Evolutionary conservation across 2,113 vertebrate species (phyloP).

Genomic region (Crypturellus undulatus): DNA sequence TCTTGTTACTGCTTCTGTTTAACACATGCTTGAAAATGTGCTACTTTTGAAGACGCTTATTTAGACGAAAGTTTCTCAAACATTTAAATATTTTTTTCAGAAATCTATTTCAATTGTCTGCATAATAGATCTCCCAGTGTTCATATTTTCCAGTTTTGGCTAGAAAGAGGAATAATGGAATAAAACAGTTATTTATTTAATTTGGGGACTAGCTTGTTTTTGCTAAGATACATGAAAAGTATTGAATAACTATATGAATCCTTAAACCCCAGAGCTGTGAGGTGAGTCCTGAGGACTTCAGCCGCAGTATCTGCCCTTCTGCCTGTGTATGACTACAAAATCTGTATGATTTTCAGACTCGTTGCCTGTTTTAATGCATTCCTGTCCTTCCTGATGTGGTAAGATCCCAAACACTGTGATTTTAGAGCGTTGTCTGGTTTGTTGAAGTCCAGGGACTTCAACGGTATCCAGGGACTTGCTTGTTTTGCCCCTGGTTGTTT

Average conservation of each 20-base stretch:
- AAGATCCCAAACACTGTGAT: not conserved
- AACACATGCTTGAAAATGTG: slow-evolving; percentile 58
- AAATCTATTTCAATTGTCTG: not conserved
- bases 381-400: not conserved
- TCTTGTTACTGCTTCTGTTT: slow-evolving; percentile 19
- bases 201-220: not conserved
- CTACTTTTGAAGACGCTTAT: slow-evolving; percentile 36
- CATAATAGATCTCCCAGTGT: not conserved
- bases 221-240: not conserved
- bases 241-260: not conserved
- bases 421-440: not conserved
- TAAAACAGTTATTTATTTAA: not conserved
- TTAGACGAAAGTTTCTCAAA: slow-evolving; percentile 42
- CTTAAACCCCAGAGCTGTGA: not conserved
- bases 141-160: not conserved
- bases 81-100: not conserved
- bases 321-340: not conserved
- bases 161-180: not conserved
- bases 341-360: not conserved
- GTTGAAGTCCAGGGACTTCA: not conserved
- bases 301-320: too few relatives aligned
- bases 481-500: not conserved
- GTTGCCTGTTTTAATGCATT: not conserved
- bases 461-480: not conserved
- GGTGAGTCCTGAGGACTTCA: too few relatives aligned